Evolutionary conservation across 2,888 invertebrate species (phyloP).

Genomic region (Phytoseiulus persimilis): DNA sequence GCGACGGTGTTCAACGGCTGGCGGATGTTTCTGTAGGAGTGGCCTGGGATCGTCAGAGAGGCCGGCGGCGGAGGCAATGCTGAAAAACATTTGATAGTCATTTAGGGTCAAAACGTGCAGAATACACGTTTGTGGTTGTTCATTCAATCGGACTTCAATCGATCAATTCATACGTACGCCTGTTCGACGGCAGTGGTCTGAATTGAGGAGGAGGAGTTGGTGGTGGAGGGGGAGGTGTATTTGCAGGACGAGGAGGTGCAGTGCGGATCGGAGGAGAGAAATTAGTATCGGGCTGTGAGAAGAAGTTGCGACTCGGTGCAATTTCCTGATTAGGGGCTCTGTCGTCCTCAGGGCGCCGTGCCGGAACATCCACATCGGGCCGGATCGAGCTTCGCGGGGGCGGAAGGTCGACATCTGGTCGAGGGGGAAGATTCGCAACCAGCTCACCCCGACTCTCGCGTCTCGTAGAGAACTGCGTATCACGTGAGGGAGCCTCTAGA

Average conservation of each 20-base stretch:
- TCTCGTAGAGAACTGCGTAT: background rate
- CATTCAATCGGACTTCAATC: background rate
- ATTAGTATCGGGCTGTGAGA: constrained; percentile 19
- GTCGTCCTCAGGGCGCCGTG: background rate
- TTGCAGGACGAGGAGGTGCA: background rate
- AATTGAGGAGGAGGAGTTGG: background rate
- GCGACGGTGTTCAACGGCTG: constrained; percentile 30
- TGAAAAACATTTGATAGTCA: background rate
- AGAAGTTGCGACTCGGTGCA: background rate
- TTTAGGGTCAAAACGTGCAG: too few relatives aligned
- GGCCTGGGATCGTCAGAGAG: background rate
- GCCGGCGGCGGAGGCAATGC: background rate
- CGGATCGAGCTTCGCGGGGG: background rate
- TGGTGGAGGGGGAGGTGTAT: background rate
- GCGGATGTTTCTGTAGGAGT: constrained; percentile 16
- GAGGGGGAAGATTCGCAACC: constrained; percentile 12
- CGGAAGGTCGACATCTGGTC: constrained; percentile 12
- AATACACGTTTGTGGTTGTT: too few relatives aligned
- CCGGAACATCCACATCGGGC: background rate
- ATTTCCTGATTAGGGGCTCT: background rate
- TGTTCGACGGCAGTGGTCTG: background rate
- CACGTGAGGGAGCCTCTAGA: background rate
- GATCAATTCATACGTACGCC: constrained; percentile 5
- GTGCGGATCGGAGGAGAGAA: background rate
- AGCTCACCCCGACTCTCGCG: background rate